phyloP scores from a whole-genome alignment of 2,113 vertebrate species.

The Prinia subflava region DNA sequence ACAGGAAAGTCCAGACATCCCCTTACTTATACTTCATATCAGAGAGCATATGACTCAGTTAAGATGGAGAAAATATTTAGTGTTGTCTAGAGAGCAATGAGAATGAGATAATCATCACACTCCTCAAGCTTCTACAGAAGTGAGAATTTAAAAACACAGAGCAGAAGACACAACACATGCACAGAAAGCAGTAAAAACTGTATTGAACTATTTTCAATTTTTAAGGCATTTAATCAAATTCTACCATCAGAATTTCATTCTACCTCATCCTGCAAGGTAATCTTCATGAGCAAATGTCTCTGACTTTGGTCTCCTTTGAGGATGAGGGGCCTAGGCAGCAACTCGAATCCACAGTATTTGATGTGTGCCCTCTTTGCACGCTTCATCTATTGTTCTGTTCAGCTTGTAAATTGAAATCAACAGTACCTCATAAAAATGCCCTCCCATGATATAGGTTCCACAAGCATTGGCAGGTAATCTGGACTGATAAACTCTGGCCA shows the following conservation, averaged over 20 bases:
- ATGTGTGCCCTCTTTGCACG: neutral
- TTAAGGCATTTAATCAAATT: neutral
- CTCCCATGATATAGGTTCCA: neutral
- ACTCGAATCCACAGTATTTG: accelerated
- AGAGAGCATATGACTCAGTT: neutral
- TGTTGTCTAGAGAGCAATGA: neutral
- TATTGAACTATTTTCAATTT: neutral
- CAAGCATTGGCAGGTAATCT: neutral
- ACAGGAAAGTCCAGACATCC: conserved; percentile 48
- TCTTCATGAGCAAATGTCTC: neutral
- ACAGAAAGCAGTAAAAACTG: neutral
- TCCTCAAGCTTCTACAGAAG: neutral
- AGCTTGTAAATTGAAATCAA: neutral
- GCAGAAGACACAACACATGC: neutral
- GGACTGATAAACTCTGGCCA: neutral
- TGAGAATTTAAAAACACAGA: neutral
- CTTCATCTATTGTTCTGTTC: neutral
- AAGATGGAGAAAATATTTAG: conserved; percentile 8
- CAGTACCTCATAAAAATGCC: neutral
- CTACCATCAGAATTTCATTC: neutral
- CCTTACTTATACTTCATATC: neutral
- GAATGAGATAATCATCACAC: neutral
- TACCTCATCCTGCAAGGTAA: neutral
- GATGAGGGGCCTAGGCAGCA: neutral
- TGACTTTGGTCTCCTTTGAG: neutral